These are phyloP conservation scores for Eupleurogrammus muticus DNA, from an alignment of 2,797 vertebrate genomes.

Conservation along the genomic window DNA sequence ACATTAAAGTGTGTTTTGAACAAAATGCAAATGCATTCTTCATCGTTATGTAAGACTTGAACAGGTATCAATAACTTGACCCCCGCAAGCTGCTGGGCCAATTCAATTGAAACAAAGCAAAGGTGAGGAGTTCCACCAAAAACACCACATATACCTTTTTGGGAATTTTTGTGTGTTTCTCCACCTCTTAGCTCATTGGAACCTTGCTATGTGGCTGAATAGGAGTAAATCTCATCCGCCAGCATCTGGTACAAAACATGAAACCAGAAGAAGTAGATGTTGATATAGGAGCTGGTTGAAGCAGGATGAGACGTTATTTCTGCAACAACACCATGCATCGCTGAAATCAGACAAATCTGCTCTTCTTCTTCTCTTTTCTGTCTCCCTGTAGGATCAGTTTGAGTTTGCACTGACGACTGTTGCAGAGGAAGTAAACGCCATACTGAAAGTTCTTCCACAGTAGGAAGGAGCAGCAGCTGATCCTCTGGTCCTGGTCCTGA, in stretches of 20 bases:
- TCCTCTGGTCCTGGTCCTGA: not conserved
- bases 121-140: too few relatives aligned
- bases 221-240: not conserved
- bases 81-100: too few relatives aligned
- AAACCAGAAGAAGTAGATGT: not conserved
- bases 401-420: slow-evolving; percentile 96
- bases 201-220: not conserved
- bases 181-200: too few relatives aligned
- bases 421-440: slow-evolving; percentile 96
- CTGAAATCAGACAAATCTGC: slow-evolving; percentile 9
- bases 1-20: too few relatives aligned
- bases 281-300: not conserved
- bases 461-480: slow-evolving; percentile 71
- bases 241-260: not conserved
- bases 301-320: not conserved
- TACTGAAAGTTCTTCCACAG: slow-evolving; percentile 94
- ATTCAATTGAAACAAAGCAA: too few relatives aligned
- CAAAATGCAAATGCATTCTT: too few relatives aligned
- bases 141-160: too few relatives aligned
- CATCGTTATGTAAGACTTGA: too few relatives aligned
- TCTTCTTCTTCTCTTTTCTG: not conserved
- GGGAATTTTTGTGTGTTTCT: too few relatives aligned
- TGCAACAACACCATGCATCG: not conserved
- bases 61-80: too few relatives aligned
- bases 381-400: slow-evolving; percentile 91